Percentiles rank a stretch among this genome's conserved stretches.
phyloP scores from a whole-genome alignment of 2,113 vertebrate species.

The Phoxinus phoxinus region DNA sequence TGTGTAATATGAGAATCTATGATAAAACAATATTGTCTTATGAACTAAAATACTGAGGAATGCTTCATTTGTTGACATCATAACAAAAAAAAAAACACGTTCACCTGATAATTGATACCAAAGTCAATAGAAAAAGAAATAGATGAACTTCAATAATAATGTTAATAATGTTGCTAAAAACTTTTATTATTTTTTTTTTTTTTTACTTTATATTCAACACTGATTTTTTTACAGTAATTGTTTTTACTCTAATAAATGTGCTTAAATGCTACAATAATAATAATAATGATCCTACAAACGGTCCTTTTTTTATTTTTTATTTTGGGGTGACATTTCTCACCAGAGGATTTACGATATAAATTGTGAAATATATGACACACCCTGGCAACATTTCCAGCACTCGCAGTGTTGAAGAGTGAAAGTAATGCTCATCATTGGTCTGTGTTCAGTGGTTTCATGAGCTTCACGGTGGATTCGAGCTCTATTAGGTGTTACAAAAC shows the following conservation, averaged over 20 bases:
- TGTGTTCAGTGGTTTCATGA: not conserved
- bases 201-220: too few species aligned
- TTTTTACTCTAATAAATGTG: not conserved
- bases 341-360: not conserved
- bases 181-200: too few species aligned
- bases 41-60: not conserved
- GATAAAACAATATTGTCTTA: conserved; percentile 2
- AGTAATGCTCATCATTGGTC: not conserved
- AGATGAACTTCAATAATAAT: not conserved
- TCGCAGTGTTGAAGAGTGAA: not conserved
- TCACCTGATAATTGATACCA: not conserved
- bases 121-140: not conserved
- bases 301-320: not conserved
- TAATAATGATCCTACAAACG: not conserved
- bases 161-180: too few species aligned
- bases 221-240: not conserved
- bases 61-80: not conserved
- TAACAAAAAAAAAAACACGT: not conserved
- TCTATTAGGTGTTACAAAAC: not conserved
- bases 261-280: not conserved
- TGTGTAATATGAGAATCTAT: conserved; percentile 1
- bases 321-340: not conserved
- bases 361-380: not conserved
- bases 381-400: not conserved
- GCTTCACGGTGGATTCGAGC: not conserved